phyloP scores from a whole-genome alignment of 1,140 invertebrate species.

The Dinoponera quadriceps region DNA sequence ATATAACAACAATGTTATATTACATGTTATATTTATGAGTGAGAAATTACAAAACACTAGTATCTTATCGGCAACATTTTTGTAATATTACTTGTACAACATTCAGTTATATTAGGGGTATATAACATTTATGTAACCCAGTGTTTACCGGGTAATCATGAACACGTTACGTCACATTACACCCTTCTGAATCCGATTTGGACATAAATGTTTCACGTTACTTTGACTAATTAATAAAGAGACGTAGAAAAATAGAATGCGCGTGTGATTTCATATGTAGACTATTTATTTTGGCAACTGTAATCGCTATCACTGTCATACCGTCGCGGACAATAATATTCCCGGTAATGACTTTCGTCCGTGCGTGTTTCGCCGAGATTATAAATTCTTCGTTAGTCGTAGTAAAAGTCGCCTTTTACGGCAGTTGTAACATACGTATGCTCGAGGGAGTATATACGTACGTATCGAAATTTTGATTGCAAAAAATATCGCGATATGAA shows the following conservation, averaged over 20 bases:
- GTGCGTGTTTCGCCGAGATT: background rate
- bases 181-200: conserved; percentile 4
- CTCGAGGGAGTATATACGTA: conserved; percentile 1
- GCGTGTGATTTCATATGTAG: background rate
- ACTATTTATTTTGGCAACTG: conserved; percentile 19
- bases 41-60: too few relatives aligned
- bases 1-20: too few relatives aligned
- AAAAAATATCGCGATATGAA: background rate
- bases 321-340: background rate
- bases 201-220: background rate
- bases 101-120: too few relatives aligned
- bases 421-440: background rate
- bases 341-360: background rate
- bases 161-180: conserved; percentile 26
- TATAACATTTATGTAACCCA: too few relatives aligned
- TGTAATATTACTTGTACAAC: too few relatives aligned
- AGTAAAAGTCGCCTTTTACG: background rate
- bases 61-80: too few relatives aligned
- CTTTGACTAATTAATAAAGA: background rate
- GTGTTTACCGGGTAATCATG: too few relatives aligned
- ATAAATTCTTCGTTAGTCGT: background rate
- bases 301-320: background rate
- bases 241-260: conserved; percentile 5
- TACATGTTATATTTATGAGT: too few relatives aligned
- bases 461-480: background rate